Percentiles rank a stretch among this genome's conserved stretches.
phyloP scores from a whole-genome alignment of 2,888 invertebrate genomes.

The Alsophila aescularia region DNA sequence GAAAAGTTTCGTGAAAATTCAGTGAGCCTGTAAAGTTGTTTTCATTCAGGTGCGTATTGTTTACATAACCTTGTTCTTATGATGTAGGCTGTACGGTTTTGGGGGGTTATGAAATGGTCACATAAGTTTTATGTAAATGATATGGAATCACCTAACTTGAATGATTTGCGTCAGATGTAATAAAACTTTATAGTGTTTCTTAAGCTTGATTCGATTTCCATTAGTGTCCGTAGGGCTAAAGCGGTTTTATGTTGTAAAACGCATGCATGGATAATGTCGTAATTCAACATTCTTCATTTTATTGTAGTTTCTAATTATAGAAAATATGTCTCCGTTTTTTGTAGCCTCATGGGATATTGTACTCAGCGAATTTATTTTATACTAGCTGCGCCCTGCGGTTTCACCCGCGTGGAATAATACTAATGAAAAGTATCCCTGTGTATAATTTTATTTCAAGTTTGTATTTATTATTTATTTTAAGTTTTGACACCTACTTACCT shows the following conservation, averaged over 20 bases:
- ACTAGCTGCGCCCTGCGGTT: too few relatives aligned
- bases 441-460: too few relatives aligned
- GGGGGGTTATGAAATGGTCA: constrained; percentile 6
- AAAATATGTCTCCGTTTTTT: background rate
- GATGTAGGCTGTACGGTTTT: background rate
- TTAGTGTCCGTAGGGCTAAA: constrained; percentile 27
- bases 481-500: too few relatives aligned
- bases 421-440: too few relatives aligned
- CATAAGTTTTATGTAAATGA: constrained; percentile 22
- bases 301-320: background rate
- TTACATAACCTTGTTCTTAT: constrained; percentile 20
- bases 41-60: constrained; percentile 26
- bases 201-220: constrained; percentile 20
- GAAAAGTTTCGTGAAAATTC: constrained; percentile 16
- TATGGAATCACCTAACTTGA: constrained; percentile 11
- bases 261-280: constrained; percentile 1
- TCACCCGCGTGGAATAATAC: too few relatives aligned
- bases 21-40: constrained; percentile 20
- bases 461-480: too few relatives aligned
- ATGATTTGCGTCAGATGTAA: constrained; percentile 30
- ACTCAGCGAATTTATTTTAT: too few relatives aligned
- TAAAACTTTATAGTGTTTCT: constrained; percentile 35
- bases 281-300: constrained; percentile 14
- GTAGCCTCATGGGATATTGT: too few relatives aligned
- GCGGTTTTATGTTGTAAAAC: constrained; percentile 17